These are phyloP conservation scores for Bursaphelenchus okinawaensis DNA, from an alignment of 2,888 invertebrate species.

Conservation along the genomic window DNA sequence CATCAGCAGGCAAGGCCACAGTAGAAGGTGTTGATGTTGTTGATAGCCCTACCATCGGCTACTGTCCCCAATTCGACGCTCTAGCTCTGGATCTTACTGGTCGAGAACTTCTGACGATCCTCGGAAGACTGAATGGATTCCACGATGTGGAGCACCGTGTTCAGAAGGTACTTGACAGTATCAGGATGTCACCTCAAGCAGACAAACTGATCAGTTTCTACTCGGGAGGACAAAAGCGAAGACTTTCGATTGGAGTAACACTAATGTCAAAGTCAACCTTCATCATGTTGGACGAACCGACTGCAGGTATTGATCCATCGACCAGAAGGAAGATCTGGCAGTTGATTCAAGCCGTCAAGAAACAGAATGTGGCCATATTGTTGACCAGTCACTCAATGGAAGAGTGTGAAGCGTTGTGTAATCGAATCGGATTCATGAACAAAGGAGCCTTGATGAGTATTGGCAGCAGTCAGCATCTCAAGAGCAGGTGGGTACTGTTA, in stretches of 20 bases:
- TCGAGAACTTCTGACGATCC: constrained; percentile 40
- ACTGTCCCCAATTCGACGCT: constrained; percentile 56
- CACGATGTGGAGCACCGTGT: constrained; percentile 30
- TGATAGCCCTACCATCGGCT: constrained; percentile 36
- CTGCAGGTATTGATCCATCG: constrained; percentile 34
- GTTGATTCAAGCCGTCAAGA: constrained; percentile 27
- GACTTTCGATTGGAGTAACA: constrained; percentile 35
- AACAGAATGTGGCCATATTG: constrained; percentile 39
- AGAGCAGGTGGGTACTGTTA: constrained; percentile 22
- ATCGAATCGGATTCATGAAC: constrained; percentile 34
- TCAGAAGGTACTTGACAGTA: constrained; percentile 34
- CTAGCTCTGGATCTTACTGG: constrained; percentile 47
- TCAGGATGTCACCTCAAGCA: constrained; percentile 41
- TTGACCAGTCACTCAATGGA: constrained; percentile 48
- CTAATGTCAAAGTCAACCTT: constrained; percentile 24
- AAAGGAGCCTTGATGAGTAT: constrained; percentile 26
- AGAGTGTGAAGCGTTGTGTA: constrained; percentile 43
- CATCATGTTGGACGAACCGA: constrained; percentile 37
- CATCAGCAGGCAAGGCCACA: constrained; percentile 33
- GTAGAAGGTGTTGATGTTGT: constrained; percentile 33
- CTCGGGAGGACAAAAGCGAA: constrained; percentile 36
- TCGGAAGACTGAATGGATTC: constrained; percentile 39
- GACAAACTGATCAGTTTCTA: constrained; percentile 36
- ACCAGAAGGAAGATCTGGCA: constrained; percentile 34
- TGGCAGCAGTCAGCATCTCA: constrained; percentile 35